Evolutionary conservation across 2,888 invertebrate genomes (phyloP), one percentile per base, ranked within the genome.

Genomic region (Nipponacmea schrenckii): DNA sequence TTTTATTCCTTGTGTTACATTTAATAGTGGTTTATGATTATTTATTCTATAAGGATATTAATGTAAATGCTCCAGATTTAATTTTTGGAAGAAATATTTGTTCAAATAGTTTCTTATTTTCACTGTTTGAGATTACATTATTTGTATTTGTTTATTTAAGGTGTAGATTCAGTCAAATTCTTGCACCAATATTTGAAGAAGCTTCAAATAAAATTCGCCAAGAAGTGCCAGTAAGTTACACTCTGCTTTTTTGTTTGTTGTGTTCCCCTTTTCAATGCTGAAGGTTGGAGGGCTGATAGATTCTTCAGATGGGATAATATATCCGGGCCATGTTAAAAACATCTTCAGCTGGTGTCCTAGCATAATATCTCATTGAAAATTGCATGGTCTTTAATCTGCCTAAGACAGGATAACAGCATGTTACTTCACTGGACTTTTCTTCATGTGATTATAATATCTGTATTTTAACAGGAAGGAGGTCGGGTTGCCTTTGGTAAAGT

Each of bases 131-230:
- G 7, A n/a, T 50, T 50, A 50, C 1, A 7, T 20, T 7, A 15
- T n/a, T 7, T n/a, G n/a, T 50, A 5, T n/a, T 50, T n/a, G n/a
- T 64, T 62, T 44, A 31, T 74, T 82, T 5, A 77, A 87, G 87
- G 88, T 99, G 99, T 91, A 93, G 96, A 85, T 99, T 98, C 91
- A 98, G 98, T 91, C 98, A 96, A 89, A 93, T 97, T 91, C 91
- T 99, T 87, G 94, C 95, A 89, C 99, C 99, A 15, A 94, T 98
- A 85, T 99, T 97, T 90, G 96, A 97, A 89, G 97, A 98, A 89
- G 96, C 98, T 62, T 94, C 97, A 14, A 94, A 94, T 81, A 95
- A 94, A 90, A 92, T 98, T 77, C 82, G 81, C 67, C 83, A 88
- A 71, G 93, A 93, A 78, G 95, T 94, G 84, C 94, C 95, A 68